Evolutionary conservation across 2,888 invertebrate species (phyloP).

Genomic region (Fissipunctia ypsillon): DNA sequence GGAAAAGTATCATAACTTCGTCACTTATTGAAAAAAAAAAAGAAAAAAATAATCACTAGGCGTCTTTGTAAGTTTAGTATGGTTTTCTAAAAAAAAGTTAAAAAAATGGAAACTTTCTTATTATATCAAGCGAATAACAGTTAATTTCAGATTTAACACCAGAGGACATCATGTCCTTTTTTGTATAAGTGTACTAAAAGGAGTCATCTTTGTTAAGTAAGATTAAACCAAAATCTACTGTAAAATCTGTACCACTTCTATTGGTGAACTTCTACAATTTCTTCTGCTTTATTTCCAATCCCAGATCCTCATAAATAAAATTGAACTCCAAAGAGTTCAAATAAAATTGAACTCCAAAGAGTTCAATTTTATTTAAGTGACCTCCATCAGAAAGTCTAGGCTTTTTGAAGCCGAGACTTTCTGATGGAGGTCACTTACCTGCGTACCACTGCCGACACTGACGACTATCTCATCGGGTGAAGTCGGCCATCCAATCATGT

Average conservation of each 20-base stretch:
- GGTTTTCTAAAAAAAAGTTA: no score
- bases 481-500: background rate
- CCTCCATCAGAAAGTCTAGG: no score
- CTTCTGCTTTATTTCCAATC: background rate
- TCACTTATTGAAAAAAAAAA: no score
- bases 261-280: background rate
- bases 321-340: no score
- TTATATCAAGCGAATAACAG: background rate
- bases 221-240: no score
- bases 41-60: no score
- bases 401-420: background rate
- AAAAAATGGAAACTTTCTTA: no score
- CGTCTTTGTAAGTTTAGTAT: no score
- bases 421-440: background rate
- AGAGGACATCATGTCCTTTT: no score
- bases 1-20: no score
- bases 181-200: background rate
- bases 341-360: no score
- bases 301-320: background rate
- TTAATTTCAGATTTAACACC: background rate
- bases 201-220: background rate
- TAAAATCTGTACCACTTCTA: background rate
- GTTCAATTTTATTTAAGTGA: no score
- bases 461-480: slow-evolving; percentile 2
- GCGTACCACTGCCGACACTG: background rate